Evolutionary conservation across 2,113 vertebrate species (phyloP).

Genomic region (Rhabdomys dilectus): DNA sequence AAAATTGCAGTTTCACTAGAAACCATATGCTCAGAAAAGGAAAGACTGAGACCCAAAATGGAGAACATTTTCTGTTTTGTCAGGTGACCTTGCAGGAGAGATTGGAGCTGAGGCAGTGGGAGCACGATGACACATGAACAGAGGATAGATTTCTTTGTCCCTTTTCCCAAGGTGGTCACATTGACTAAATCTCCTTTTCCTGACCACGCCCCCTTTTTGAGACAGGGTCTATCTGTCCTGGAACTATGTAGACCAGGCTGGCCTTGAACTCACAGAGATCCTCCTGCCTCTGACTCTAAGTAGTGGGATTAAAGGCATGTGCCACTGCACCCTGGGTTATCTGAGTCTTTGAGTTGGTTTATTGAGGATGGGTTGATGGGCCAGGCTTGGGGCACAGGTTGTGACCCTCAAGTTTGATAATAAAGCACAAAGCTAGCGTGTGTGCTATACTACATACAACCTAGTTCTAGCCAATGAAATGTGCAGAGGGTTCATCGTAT

Average conservation of each 20-base stretch:
- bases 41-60: not conserved
- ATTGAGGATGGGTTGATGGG: not conserved
- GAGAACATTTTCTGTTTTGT: not conserved
- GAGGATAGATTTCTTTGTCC: not conserved
- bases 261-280: not conserved
- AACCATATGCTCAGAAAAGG: not conserved
- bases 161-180: not conserved
- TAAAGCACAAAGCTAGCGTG: constrained; percentile 23
- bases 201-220: not conserved
- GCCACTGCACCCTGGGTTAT: not conserved
- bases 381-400: not conserved
- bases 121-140: not conserved
- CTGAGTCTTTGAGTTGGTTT: not conserved
- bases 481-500: constrained; percentile 1
- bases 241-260: not conserved
- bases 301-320: not conserved
- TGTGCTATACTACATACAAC: no score
- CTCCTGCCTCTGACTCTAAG: not conserved
- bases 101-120: not conserved
- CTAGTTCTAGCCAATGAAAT: constrained; percentile 6
- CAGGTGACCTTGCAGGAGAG: not conserved
- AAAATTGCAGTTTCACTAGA: not conserved
- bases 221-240: not conserved
- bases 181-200: not conserved
- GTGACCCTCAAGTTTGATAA: not conserved